Evolutionary conservation across 1,140 invertebrate genomes (phyloP), one percentile per base, ranked within the genome.

Genomic region (Drosophila equinoxialis): DNA sequence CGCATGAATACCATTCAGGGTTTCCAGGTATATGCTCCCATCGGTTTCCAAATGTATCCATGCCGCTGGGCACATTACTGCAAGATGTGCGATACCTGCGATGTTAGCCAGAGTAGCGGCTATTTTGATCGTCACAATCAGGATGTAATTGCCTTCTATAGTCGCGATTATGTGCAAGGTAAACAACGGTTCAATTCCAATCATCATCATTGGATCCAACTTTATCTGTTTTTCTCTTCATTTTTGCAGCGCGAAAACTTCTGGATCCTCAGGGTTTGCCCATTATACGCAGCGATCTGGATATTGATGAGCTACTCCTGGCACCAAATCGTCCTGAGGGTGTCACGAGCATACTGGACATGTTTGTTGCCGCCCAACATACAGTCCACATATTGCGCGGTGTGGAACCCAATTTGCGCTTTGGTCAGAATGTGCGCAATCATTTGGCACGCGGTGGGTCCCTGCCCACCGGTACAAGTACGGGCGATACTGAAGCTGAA

Each of bases 1-100:
- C 93, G 96, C 65, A 97, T 98, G 96, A 97, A 97, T 91, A 97
- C 96, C 3, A 96, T 98, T 64, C 92, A 92, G 58, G 95, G 95
- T 64, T 95, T 94, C 90, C 97, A 98, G 93, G 94, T 97, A 72
- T 98, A 95, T 91, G 95, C 95, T 77, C 95, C 97, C 23, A 95
- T 97, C 42, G 96, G 96, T n/a, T 98, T 97, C 90, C 93, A 94
- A 57, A 95, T 95, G 90, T 97, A 94, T 92, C 94, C 89, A 91
- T 94, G 78, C 93, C 94, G 79, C 85, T 91, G 82, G 93, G 93
- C 91, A 92, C 90, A 92, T 68, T 93, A 92, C 66, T 92, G 83
- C 90, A 93, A 94, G 92, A 92, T 93, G 91, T 92, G 91, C 76
- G 77, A 92, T 30, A 94, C 94, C 41, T 93, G 97, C 11, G 96